Base-by-base conservation (phyloP, 2,888 invertebrate genomes). In the Lacanobia oleracea region DNA sequence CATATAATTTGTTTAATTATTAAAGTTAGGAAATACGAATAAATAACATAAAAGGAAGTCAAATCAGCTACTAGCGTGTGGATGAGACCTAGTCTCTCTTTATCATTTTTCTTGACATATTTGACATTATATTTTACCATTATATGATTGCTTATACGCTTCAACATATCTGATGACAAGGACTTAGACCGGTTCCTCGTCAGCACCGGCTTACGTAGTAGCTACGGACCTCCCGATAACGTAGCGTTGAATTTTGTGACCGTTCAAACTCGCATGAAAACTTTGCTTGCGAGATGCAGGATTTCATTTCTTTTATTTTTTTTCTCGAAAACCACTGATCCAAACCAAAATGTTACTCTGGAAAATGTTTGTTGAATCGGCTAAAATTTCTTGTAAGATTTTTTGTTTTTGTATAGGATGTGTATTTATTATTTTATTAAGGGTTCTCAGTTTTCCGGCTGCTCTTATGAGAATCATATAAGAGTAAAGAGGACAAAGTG, bases 1-100 rank as follows among this genome's bases (percentile, higher is more conserved):
- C 0, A 12, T 12, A 2, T 0, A 0, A 21, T 16, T 59, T 14
- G 16, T 0, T 9, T 6, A 1, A 33, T 12, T 8, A 4, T 6
- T 10, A 0, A 3, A 4, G 8, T 18, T 23, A n/a, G 14, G 21
- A 18, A 63, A 73, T 51, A 23, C 16, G 21, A 23, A 51, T 37
- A 73, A 43, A 0, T 0, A 56, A 5, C 50, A 62, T 62, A 94
- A 95, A 95, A 93, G 93, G 91, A 94, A 91, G 95, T 95, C 95
- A 88, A 91, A 93, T 93, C 84, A 94, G 95, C 95, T 95, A 95
- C 95, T 94, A 86, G 87, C 92, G 94, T 94, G 94, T 92, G 93
- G 94, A 86, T 94, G 95, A 95, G 94, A 92, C 93, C 89, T 87
- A 86, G 92, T 90, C 94, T 94, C 94, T 93, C 93, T 94, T 94